A percentile compares a stretch with the other conserved stretches of the same genome.
Evolutionary conservation across 2,113 vertebrate genomes (phyloP).

Genomic region (Peromyscus maniculatus): DNA sequence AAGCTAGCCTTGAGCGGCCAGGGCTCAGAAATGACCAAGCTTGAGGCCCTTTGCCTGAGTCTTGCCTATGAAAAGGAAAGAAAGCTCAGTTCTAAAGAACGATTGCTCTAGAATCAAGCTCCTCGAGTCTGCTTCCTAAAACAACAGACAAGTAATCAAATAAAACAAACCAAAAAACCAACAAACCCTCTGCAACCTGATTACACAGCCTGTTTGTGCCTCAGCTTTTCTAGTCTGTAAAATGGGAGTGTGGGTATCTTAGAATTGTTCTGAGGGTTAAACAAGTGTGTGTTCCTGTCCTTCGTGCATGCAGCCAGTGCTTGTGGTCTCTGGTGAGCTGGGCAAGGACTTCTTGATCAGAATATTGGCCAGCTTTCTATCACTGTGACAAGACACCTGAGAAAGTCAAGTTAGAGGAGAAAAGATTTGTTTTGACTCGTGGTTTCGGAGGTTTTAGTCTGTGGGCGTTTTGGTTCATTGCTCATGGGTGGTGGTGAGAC

Average conservation of each 20-base stretch:
- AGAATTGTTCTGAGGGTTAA: neutral
- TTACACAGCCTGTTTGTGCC: neutral
- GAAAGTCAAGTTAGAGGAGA: neutral
- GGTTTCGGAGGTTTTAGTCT: neutral
- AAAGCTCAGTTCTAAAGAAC: neutral
- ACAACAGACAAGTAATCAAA: neutral
- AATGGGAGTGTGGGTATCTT: neutral
- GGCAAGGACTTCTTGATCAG: neutral
- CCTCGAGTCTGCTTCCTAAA: neutral
- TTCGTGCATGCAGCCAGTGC: neutral
- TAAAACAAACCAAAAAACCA: neutral
- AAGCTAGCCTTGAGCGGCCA: neutral
- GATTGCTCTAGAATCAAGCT: neutral
- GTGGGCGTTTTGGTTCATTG: neutral
- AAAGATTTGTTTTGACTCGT: neutral
- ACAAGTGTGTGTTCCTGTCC: neutral
- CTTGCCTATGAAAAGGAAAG: neutral
- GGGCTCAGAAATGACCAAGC: neutral
- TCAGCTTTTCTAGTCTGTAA: slow-evolving; percentile 9
- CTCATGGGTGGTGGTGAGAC: neutral
- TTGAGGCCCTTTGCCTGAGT: neutral
- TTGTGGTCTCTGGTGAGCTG: neutral
- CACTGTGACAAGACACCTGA: neutral
- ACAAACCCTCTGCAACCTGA: neutral
- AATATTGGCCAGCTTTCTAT: neutral